phyloP scores from a whole-genome alignment of 2,113 vertebrate genomes.

The Cavia porcellus region DNA sequence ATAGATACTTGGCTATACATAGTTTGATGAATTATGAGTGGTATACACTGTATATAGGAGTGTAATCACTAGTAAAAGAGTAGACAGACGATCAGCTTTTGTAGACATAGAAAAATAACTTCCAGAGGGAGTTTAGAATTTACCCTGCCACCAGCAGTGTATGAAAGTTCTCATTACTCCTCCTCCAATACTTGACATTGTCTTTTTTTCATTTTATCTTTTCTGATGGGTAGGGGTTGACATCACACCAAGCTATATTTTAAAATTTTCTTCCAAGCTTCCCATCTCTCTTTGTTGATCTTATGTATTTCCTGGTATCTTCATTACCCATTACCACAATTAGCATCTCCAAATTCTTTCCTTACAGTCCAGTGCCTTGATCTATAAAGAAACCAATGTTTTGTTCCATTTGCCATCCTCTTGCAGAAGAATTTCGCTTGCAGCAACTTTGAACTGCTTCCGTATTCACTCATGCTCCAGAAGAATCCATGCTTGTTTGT shows the following conservation, averaged over 20 bases:
- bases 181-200: not conserved
- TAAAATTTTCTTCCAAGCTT: slow-evolving; percentile 39
- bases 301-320: slow-evolving; percentile 20
- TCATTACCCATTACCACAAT: slow-evolving; percentile 40
- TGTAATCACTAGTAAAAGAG: not conserved
- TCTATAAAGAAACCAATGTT: slow-evolving; percentile 34
- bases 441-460: slow-evolving; percentile 43
- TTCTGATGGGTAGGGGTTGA: not conserved
- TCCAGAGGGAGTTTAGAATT: not conserved
- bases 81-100: not conserved
- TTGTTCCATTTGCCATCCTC: slow-evolving; percentile 49
- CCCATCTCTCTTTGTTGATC: slow-evolving; percentile 42
- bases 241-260: not conserved
- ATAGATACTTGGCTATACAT: not conserved
- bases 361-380: slow-evolving; percentile 11
- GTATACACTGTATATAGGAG: not conserved
- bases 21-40: not conserved
- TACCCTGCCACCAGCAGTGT: not conserved
- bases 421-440: slow-evolving; percentile 50
- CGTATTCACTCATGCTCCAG: slow-evolving; percentile 42
- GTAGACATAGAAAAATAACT: not conserved
- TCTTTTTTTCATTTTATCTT: slow-evolving; percentile 45
- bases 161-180: not conserved
- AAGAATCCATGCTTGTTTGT: slow-evolving; percentile 35
- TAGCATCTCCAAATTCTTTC: slow-evolving; percentile 60